phyloP scores from a whole-genome alignment of 2,888 invertebrate species.

The Ornithoptera priamus region DNA sequence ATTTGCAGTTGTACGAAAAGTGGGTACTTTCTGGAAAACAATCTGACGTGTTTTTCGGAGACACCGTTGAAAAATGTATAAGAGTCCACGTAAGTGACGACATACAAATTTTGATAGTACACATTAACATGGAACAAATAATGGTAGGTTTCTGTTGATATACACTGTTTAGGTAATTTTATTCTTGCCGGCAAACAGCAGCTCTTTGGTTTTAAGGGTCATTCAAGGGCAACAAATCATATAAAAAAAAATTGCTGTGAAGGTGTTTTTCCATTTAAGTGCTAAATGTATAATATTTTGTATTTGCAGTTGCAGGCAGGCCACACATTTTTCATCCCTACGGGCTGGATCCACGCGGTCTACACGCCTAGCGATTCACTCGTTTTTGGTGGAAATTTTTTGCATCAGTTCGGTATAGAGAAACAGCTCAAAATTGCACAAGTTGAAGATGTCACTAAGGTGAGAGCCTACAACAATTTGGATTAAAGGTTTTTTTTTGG shows the following conservation, averaged over 20 bases:
- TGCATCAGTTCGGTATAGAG: constrained; percentile 97
- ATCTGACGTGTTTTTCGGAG: constrained; percentile 97
- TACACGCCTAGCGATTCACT: constrained; percentile 97
- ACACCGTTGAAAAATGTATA: constrained; percentile 96
- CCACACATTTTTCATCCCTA: constrained; percentile 97
- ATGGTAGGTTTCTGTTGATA: too few species aligned
- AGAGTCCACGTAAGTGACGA: constrained; percentile 83
- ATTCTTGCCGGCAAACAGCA: not conserved
- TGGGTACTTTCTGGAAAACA: constrained; percentile 98
- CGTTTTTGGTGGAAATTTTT: constrained; percentile 98
- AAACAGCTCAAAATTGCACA: constrained; percentile 97
- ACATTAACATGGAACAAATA: too few species aligned
- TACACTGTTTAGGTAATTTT: too few species aligned
- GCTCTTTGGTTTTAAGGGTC: not conserved
- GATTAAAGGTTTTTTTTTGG: too few species aligned
- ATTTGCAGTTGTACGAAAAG: constrained; percentile 93
- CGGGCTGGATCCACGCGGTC: constrained; percentile 99
- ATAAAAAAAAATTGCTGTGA: not conserved
- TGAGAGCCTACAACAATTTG: constrained; percentile 42
- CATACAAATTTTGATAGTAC: too few species aligned
- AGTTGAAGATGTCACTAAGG: constrained; percentile 96
- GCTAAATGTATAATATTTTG: not conserved
- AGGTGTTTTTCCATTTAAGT: too few species aligned
- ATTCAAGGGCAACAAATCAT: not conserved
- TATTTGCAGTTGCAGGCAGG: constrained; percentile 85